Percentiles rank a stretch among this genome's conserved stretches.
Conservation (phyloP, 1,140 invertebrate species). For the Drosophila tristis region DNA sequence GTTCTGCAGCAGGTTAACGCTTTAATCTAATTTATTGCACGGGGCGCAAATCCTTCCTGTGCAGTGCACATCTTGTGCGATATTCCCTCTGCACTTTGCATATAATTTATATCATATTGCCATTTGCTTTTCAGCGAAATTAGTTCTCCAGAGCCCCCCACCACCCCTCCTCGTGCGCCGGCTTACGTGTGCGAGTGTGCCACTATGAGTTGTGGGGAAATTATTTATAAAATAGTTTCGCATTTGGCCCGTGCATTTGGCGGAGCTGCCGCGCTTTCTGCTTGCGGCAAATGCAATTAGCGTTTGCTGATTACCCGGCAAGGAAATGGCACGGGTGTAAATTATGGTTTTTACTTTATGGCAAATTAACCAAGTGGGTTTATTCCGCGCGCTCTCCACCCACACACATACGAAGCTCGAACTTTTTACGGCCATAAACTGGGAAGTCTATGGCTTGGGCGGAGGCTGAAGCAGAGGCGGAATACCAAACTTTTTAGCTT, state of each 20-base stretch:
- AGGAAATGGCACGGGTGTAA: slow-evolving; percentile 66
- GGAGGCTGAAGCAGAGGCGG: slow-evolving; percentile 10
- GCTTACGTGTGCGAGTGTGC: slow-evolving; percentile 1
- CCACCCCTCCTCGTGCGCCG: neutral
- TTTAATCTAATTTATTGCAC: slow-evolving; percentile 7
- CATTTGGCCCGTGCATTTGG: slow-evolving; percentile 14
- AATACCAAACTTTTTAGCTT: slow-evolving; percentile 39
- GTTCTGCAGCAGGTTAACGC: neutral
- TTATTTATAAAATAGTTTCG: slow-evolving; percentile 68
- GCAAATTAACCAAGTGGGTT: slow-evolving; percentile 57
- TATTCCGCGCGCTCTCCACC: neutral
- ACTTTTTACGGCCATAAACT: slow-evolving; percentile 39
- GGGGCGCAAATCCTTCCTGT: no score
- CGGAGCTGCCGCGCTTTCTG: slow-evolving; percentile 20
- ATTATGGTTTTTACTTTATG: slow-evolving; percentile 63
- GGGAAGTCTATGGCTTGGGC: slow-evolving; percentile 11
- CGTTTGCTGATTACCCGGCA: slow-evolving; percentile 46
- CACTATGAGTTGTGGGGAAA: slow-evolving; percentile 59
- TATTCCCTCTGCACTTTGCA: slow-evolving; percentile 47
- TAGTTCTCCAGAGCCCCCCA: slow-evolving; percentile 33
- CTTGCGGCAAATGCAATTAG: slow-evolving; percentile 68
- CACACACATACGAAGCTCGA: slow-evolving; percentile 16
- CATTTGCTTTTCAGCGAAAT: slow-evolving; percentile 73
- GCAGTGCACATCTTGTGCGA: no score
- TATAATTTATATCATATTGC: slow-evolving; percentile 77